Evolutionary conservation across 2,888 invertebrate genomes (phyloP), one percentile per base, ranked within the genome.

Genomic region (Eupsilia transversa): DNA sequence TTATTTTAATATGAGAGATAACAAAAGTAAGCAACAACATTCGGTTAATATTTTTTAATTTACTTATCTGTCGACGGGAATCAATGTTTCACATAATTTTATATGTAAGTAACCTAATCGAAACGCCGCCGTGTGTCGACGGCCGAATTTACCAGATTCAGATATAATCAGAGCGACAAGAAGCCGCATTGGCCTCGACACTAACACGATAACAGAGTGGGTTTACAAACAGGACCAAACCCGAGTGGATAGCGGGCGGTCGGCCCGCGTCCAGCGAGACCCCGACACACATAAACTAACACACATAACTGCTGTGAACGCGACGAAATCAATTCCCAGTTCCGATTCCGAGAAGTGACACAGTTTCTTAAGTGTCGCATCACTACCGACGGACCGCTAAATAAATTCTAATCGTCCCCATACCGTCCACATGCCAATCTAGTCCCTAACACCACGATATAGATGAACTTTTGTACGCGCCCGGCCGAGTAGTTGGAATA

Each of bases 321-420:
- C 94, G 93, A 94, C 94, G 92, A 94, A 95, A 95, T 96, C 96
- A 95, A 96, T 96, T 95, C 95, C 92, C 93, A 90, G 94, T 95
- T 94, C 95, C 94, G 95, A 96, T 96, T 96, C 96, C 92, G 92
- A 95, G 96, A 96, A 96, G 89, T 96, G 96, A 95, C 95, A 96
- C 96, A 96, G 94, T 96, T 96, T 95, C 94, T 95, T 94, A 94
- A 95, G 93, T 96, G 96, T 96, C 96, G 93, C 95, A 95, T 96
- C 96, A 96, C 96, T 96, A 96, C 95, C 95, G 94, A 94, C 92
- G 92, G 93, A 93, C 94, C 93, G 94, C 93, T 94, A 94, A 95
- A 96, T 96, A 96, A 96, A 96, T 96, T 95, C 94, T 94, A 93
- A 94, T 93, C 93, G 91, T 88, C 90, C 89, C 86, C 87, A 80